Evolutionary conservation across 1,140 invertebrate species (phyloP).

Genomic region (Teleogryllus occipitalis): DNA sequence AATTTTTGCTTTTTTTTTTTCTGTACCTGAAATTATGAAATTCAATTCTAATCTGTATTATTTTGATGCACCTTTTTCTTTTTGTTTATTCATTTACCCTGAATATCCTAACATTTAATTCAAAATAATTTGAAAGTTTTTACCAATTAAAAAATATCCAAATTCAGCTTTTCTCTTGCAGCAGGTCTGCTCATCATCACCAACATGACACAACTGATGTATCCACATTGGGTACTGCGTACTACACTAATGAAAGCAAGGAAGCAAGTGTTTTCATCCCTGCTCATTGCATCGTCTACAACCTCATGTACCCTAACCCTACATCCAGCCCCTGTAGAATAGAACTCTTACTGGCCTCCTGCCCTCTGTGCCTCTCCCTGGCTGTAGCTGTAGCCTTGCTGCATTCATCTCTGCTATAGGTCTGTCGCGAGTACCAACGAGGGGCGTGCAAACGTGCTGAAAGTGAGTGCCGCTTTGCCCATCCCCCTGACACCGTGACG

Average conservation of each 20-base stretch:
- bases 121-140: background rate
- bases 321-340: background rate
- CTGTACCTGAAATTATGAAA: background rate
- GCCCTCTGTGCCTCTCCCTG: conserved; percentile 15
- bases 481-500: conserved; percentile 88
- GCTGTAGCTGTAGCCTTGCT: conserved; percentile 27
- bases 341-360: conserved; percentile 7
- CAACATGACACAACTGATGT: background rate
- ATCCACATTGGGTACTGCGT: background rate
- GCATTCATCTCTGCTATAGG: conserved; percentile 57
- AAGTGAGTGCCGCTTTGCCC: conserved; percentile 94
- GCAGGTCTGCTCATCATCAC: background rate
- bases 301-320: background rate
- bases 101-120: background rate
- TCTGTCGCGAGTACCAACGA: conserved; percentile 97
- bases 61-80: background rate
- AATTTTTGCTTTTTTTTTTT: background rate
- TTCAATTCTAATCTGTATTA: background rate
- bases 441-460: conserved; percentile 93
- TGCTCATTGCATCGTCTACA: background rate
- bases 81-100: conserved; percentile 1
- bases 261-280: background rate
- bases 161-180: conserved; percentile 1
- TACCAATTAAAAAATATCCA: background rate
- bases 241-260: background rate